Conservation (phyloP, 2,113 vertebrate species). For the Otis tarda region DNA sequence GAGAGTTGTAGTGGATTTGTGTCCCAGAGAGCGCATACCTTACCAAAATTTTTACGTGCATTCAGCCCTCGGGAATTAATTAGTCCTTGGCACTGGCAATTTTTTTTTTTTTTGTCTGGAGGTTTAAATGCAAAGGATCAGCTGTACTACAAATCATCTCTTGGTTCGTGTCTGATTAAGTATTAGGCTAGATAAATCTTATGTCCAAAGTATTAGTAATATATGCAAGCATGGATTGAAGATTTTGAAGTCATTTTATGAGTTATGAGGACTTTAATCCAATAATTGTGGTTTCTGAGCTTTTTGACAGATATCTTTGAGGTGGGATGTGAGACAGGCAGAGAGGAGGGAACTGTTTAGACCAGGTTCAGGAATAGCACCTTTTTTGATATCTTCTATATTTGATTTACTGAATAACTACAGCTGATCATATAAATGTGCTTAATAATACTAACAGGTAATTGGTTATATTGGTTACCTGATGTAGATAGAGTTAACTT, state of each 20-base stretch:
- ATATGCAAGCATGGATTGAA: background rate
- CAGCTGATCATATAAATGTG: background rate
- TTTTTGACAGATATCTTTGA: background rate
- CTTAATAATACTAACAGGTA: background rate
- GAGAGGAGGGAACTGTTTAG: background rate
- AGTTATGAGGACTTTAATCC: background rate
- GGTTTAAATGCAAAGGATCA: background rate
- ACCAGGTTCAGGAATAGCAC: background rate
- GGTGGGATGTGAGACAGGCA: background rate
- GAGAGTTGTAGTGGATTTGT: background rate
- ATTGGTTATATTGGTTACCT: background rate
- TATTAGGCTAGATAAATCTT: background rate
- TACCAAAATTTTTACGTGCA: rapidly evolving
- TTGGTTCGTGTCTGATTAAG: background rate
- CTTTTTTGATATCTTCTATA: background rate
- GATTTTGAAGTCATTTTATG: background rate
- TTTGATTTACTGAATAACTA: background rate
- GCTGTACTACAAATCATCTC: rapidly evolving
- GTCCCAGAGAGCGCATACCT: rapidly evolving
- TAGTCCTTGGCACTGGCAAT: background rate
- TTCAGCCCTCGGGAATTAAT: background rate
- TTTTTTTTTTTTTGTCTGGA: background rate
- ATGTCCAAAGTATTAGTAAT: background rate
- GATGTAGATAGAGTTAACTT: background rate
- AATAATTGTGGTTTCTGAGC: background rate